phyloP scores from a whole-genome alignment of 1,140 invertebrate species.

The Tribolium madens region DNA sequence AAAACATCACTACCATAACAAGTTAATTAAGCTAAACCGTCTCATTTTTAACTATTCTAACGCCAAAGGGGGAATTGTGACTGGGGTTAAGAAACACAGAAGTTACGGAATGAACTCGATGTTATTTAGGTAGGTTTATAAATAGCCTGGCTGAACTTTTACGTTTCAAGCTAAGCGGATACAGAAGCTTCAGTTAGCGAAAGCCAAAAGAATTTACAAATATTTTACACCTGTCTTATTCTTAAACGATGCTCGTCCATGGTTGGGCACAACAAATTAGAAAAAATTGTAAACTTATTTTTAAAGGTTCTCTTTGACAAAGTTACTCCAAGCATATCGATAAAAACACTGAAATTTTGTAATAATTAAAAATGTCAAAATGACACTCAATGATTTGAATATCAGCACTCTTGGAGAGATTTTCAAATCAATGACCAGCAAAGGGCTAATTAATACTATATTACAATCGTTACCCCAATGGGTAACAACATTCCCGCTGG shows the following conservation, averaged over 20 bases:
- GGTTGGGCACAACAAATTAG: not conserved
- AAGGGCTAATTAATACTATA: no score
- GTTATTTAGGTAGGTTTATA: slow-evolving; percentile 25
- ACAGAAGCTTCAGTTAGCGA: no score
- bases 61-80: slow-evolving; percentile 11
- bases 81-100: slow-evolving; percentile 19
- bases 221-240: not conserved
- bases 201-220: not conserved
- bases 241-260: not conserved
- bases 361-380: not conserved
- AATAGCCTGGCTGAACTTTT: slow-evolving; percentile 19
- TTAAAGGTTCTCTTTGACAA: not conserved
- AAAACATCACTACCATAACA: slow-evolving; percentile 44
- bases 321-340: not conserved
- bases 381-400: not conserved
- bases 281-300: not conserved
- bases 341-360: not conserved
- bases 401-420: no score
- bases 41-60: not conserved
- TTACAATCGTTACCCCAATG: no score
- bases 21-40: not conserved
- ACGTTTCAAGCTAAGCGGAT: slow-evolving; percentile 1
- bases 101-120: slow-evolving; percentile 26
- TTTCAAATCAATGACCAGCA: no score
- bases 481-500: no score